Base-by-base conservation (phyloP, 2,113 vertebrate genomes). In the Nycticryphes semicollaris region DNA sequence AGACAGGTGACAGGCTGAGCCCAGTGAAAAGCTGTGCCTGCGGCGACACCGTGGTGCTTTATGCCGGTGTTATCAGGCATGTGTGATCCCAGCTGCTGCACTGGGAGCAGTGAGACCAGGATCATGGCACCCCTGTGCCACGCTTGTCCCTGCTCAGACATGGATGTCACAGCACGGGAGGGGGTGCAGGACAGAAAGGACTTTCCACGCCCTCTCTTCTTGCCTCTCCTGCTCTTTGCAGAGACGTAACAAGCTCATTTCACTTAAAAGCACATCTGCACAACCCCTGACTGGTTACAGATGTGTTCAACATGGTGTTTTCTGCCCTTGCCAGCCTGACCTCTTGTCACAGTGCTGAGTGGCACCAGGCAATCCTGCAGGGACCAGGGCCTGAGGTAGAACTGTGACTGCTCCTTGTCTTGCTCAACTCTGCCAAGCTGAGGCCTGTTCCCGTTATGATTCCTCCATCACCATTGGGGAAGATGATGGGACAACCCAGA, bases 111-210 rank as follows among this genome's bases (percentile, higher is more conserved):
- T 47, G 31, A 57, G 47, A 17, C 56, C 6, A 1, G 70, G 45
- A 43, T 50, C 48, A 24, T 16, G n/a, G n/a, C 14, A 16, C 24
- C 63, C 66, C 73, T 10, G 84, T 5, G 10, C 84, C 8, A 1
- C 5, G 31, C 54, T 59, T 14, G 0, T 27, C 77, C 39, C 56
- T 12, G 35, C 87, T 37, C 25, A 4, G 60, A 10, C 50, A 30
- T 0, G 0, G 28, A 3, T 30, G 50, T 45, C 84, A 18, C 8
- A 0, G 43, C 1, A 4, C 14, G 4, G 45, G 66, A 30, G 16
- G 39, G 18, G 23, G 10, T 12, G 6, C 1, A 1, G 63, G 35
- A 15, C 51, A 60, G 59, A 24, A 53, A 14, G 53, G 20, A 8
- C 48, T 62, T 62, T 47, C 22, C 14, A 0, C 10, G 9, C 25